Percentiles rank a stretch among this genome's conserved stretches.
These are phyloP conservation scores for Spialia ferax DNA, from an alignment of 2,888 invertebrate genomes.

Conservation along the genomic window DNA sequence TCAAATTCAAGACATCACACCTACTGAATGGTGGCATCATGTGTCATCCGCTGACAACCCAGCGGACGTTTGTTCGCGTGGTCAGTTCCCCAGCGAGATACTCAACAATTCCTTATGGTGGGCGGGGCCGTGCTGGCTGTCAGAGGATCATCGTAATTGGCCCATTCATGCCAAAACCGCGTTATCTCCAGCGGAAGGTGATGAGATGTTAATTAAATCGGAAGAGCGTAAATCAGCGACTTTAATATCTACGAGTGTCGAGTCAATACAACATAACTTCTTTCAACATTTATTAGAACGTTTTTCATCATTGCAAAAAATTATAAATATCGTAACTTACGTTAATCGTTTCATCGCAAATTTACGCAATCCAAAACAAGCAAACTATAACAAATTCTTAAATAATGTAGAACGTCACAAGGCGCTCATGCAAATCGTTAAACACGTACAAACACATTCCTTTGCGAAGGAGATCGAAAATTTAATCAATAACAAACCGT, in stretches of 20 bases:
- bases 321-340: neutral
- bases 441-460: neutral
- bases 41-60: conserved; percentile 38
- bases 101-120: conserved; percentile 3
- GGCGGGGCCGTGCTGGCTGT: conserved; percentile 7
- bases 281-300: neutral
- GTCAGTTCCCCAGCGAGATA: neutral
- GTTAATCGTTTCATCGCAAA: neutral
- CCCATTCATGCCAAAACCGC: neutral
- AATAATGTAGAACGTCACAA: neutral
- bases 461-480: neutral
- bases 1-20: conserved; percentile 38
- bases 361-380: neutral
- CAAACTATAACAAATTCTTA: neutral
- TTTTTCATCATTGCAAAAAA: conserved; percentile 1
- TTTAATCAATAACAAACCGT: neutral
- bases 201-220: neutral
- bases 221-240: neutral
- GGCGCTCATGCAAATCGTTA: neutral
- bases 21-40: conserved; percentile 33
- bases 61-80: conserved; percentile 37
- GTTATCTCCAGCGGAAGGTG: neutral
- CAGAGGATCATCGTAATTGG: neutral
- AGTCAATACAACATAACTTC: neutral
- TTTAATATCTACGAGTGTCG: neutral